phyloP scores from a whole-genome alignment of 1,140 invertebrate genomes.

The Drosophila micromelanica region DNA sequence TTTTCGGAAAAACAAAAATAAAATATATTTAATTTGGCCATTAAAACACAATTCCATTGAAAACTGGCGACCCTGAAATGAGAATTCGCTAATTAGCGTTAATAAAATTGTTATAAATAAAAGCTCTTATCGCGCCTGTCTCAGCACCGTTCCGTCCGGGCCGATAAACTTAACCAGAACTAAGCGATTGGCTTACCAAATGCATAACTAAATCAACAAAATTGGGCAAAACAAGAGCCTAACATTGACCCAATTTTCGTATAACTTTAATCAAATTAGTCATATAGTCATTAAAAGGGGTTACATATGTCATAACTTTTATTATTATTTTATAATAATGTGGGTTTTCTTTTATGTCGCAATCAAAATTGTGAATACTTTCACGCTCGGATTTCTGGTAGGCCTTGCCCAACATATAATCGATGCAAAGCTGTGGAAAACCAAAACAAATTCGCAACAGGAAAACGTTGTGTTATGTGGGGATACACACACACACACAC shows the following conservation, averaged over 20 bases:
- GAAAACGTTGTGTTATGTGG: constrained; percentile 36
- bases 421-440: constrained; percentile 13
- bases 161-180: constrained; percentile 29
- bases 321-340: constrained; percentile 31
- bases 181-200: background rate
- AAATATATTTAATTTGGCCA: background rate
- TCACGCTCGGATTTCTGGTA: constrained; percentile 56
- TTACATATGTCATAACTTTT: constrained; percentile 10
- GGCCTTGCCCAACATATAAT: constrained; percentile 77
- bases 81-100: constrained; percentile 15
- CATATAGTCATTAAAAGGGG: constrained; percentile 17
- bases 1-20: background rate
- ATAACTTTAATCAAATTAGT: constrained; percentile 64
- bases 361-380: constrained; percentile 58
- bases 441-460: constrained; percentile 66
- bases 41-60: constrained; percentile 20
- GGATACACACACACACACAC: no score
- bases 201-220: constrained; percentile 35
- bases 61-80: constrained; percentile 23
- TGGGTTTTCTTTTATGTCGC: constrained; percentile 29
- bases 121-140: constrained; percentile 24
- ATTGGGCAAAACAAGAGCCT: constrained; percentile 50
- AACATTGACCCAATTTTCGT: constrained; percentile 69
- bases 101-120: constrained; percentile 26
- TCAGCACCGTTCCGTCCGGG: background rate